Evolutionary conservation across 2,888 invertebrate genomes (phyloP).

Genomic region (Yponomeuta plumbellus): DNA sequence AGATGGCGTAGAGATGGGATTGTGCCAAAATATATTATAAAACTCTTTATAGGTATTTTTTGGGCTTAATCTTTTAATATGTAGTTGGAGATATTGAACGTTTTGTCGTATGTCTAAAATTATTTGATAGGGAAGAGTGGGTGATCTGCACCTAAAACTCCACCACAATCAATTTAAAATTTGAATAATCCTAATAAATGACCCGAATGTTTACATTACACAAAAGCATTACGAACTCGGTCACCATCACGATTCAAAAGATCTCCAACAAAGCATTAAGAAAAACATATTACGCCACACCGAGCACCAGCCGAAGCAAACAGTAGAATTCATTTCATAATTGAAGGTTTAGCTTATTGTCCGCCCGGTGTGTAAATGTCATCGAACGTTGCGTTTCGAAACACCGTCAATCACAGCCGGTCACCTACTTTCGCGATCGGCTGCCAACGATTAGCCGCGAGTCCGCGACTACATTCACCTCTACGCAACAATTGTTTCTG

Average conservation of each 20-base stretch:
- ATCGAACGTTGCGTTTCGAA: conserved; percentile 71
- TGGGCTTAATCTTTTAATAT: not conserved
- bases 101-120: not conserved
- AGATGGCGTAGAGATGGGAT: conserved; percentile 65
- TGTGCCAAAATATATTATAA: conserved; percentile 27
- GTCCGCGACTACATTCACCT: conserved; percentile 68
- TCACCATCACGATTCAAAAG: conserved; percentile 4
- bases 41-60: too few relatives aligned
- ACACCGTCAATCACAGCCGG: conserved; percentile 73
- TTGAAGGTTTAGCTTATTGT: conserved; percentile 62
- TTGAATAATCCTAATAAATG: not conserved
- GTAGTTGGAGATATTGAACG: not conserved
- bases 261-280: conserved; percentile 12
- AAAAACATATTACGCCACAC: conserved; percentile 29
- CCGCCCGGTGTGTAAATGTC: conserved; percentile 63
- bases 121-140: too few relatives aligned
- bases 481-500: conserved; percentile 77
- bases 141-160: too few relatives aligned
- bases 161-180: not conserved
- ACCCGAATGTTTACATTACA: not conserved
- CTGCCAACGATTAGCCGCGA: conserved; percentile 66
- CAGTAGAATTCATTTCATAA: conserved; percentile 51
- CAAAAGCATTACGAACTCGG: not conserved
- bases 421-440: conserved; percentile 76
- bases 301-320: conserved; percentile 28